Conservation (phyloP, 2,888 invertebrate species). For the Conistra vaccinii region DNA sequence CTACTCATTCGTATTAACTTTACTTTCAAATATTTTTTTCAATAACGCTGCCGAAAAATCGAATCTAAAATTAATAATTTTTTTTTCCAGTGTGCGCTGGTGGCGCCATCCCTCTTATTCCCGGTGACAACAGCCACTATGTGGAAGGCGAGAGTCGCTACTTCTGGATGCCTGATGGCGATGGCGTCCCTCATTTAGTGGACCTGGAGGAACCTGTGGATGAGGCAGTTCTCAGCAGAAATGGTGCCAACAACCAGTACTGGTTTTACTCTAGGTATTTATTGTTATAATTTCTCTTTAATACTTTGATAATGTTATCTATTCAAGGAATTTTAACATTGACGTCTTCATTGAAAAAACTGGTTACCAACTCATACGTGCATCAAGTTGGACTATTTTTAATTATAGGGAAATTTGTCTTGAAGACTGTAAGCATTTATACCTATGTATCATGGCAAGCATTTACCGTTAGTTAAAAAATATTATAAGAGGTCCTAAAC, state of each 20-base stretch:
- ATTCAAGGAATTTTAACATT: no score
- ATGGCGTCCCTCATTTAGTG: conserved; percentile 79
- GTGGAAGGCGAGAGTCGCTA: conserved; percentile 85
- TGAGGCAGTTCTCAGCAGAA: conserved; percentile 68
- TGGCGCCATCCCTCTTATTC: conserved; percentile 73
- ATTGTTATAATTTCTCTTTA: not conserved
- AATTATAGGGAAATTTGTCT: no score
- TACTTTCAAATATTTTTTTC: not conserved
- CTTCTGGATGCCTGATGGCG: conserved; percentile 86
- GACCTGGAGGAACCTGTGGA: conserved; percentile 78
- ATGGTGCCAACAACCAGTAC: conserved; percentile 81
- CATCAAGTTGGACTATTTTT: no score
- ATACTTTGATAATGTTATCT: no score
- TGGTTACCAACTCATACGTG: not conserved
- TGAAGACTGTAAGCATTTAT: no score
- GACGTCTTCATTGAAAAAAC: not conserved
- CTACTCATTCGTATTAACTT: not conserved
- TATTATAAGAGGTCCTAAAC: no score
- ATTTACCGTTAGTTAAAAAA: no score
- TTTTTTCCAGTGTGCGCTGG: conserved; percentile 76
- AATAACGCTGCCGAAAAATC: not conserved
- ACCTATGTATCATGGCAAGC: no score
- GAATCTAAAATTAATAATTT: not conserved
- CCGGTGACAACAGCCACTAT: conserved; percentile 85
- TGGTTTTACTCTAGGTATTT: conserved; percentile 79